These are phyloP conservation scores for Ceratotherium simum DNA, from an alignment of 2,113 vertebrate genomes.

Conservation along the genomic window DNA sequence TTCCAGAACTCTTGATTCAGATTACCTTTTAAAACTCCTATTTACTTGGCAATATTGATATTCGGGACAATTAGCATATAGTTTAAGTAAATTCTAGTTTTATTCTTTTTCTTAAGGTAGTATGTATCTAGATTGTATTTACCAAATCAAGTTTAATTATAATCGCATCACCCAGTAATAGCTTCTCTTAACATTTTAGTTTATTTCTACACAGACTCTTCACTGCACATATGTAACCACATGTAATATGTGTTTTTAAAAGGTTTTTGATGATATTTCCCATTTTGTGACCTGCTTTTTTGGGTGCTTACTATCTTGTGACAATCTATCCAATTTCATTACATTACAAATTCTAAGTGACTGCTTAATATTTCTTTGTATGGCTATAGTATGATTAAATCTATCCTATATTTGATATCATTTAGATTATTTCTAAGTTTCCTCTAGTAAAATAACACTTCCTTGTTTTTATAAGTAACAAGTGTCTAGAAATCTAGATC, in stretches of 20 bases:
- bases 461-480: not conserved
- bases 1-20: not conserved
- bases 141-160: not conserved
- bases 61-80: not conserved
- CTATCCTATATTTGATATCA: not conserved
- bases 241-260: not conserved
- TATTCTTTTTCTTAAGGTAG: not conserved
- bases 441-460: not conserved
- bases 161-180: not conserved
- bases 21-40: not conserved
- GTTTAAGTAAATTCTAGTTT: not conserved
- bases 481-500: not conserved
- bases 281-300: not conserved
- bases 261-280: not conserved
- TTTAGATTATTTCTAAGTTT: slow-evolving; percentile 29
- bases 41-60: not conserved
- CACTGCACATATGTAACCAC: not conserved
- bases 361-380: not conserved
- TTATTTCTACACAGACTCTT: not conserved
- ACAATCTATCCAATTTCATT: not conserved
- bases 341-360: not conserved
- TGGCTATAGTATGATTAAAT: not conserved
- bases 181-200: not conserved
- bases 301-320: not conserved
- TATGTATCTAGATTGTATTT: not conserved